phyloP scores from a whole-genome alignment of 2,113 vertebrate species.

The Athene cunicularia region DNA sequence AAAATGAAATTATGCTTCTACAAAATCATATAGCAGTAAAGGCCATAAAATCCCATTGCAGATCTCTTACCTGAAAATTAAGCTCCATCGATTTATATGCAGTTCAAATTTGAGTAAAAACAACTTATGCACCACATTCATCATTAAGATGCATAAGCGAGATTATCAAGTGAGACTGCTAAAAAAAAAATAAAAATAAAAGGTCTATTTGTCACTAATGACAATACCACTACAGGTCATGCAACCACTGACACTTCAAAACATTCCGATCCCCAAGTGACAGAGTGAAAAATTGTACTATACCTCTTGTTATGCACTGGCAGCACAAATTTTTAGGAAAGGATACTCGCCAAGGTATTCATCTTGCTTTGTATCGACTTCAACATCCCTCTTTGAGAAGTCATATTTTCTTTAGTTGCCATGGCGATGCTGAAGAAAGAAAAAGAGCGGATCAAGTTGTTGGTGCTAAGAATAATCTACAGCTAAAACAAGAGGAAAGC shows the following conservation, averaged over 20 bases:
- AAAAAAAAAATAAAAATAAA: not conserved
- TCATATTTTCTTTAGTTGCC: conserved; percentile 99
- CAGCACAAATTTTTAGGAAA: conserved; percentile 66
- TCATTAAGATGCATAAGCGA: not conserved
- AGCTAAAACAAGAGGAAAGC: conserved; percentile 34
- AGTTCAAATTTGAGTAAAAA: not conserved
- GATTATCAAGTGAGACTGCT: not conserved
- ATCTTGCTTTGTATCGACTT: conserved; percentile 97
- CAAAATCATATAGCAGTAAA: not conserved
- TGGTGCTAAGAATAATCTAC: conserved; percentile 49
- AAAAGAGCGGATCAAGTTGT: conserved; percentile 22
- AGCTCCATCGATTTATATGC: not conserved
- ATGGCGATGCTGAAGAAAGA: conserved; percentile 90
- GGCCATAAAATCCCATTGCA: not conserved
- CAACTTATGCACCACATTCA: not conserved
- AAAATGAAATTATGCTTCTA: not conserved
- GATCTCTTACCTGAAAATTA: not conserved
- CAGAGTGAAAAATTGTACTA: not conserved
- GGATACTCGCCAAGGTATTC: conserved; percentile 99
- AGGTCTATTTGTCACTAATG: not conserved
- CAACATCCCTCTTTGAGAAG: conserved; percentile 92
- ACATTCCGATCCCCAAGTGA: not conserved
- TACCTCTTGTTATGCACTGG: not conserved
- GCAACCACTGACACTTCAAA: not conserved
- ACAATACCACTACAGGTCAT: not conserved